These are phyloP conservation scores for Drosophila carrolli DNA, from an alignment of 1,140 invertebrate species.

Conservation along the genomic window DNA sequence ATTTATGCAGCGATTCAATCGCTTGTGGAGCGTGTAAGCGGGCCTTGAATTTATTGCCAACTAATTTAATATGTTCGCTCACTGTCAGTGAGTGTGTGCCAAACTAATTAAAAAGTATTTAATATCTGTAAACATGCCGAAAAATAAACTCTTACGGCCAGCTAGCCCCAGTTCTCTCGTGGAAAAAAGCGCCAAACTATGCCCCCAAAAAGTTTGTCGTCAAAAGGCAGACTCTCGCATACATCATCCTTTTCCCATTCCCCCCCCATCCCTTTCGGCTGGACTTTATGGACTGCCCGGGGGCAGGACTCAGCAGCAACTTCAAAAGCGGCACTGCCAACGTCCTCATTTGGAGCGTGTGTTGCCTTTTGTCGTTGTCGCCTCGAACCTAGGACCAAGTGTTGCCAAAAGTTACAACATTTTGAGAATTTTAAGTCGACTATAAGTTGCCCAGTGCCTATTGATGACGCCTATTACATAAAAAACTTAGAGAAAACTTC, in stretches of 20 bases:
- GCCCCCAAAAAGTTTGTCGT: conserved; percentile 65
- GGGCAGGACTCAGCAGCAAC: conserved; percentile 14
- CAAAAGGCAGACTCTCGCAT: conserved; percentile 41
- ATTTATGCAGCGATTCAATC: conserved; percentile 60
- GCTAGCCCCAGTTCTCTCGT: neutral
- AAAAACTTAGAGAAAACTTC: too few species aligned
- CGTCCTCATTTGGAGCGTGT: conserved; percentile 50
- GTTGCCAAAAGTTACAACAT: conserved; percentile 42
- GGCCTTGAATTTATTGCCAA: conserved; percentile 43
- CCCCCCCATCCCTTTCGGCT: conserved; percentile 16
- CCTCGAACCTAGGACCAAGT: conserved; percentile 45
- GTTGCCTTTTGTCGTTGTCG: conserved; percentile 53
- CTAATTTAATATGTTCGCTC: conserved; percentile 70
- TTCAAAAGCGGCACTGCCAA: conserved; percentile 28
- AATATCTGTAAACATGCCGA: conserved; percentile 76
- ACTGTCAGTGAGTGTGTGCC: conserved; percentile 49
- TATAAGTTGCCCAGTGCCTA: conserved; percentile 2
- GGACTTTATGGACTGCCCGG: conserved; percentile 51
- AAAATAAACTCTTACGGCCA: conserved; percentile 60
- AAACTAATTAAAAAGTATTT: conserved; percentile 83
- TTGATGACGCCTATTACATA: too few species aligned
- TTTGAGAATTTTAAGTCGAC: neutral
- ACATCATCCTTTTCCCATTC: conserved; percentile 30
- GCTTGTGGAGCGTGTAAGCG: conserved; percentile 34
- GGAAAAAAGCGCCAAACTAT: conserved; percentile 30